Conservation (phyloP, 2,113 vertebrate genomes). For the Entomyzon cyanotis region DNA sequence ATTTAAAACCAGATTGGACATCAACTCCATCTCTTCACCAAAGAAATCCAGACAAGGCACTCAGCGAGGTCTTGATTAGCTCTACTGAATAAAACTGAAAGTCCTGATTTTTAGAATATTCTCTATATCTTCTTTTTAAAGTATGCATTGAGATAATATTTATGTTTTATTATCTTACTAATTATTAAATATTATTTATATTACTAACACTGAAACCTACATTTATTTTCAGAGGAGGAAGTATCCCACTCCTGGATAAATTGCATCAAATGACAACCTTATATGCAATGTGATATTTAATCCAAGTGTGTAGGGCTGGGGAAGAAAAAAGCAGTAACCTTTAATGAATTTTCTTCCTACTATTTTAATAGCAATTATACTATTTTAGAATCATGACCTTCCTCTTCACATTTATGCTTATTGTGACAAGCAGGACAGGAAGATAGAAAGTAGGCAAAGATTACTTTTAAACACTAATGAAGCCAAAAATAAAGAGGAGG, state of each 20-base stretch:
- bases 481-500: background rate
- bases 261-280: background rate
- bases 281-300: constrained; percentile 15
- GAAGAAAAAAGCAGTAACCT: constrained; percentile 26
- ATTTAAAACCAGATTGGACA: background rate
- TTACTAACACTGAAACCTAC: background rate
- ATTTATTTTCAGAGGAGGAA: background rate
- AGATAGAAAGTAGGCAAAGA: background rate
- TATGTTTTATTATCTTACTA: background rate
- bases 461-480: constrained; percentile 6
- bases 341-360: constrained; percentile 4
- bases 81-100: background rate
- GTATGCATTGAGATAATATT: background rate
- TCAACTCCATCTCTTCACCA: background rate
- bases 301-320: background rate
- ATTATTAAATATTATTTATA: background rate
- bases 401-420: background rate
- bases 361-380: constrained; percentile 36
- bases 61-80: background rate
- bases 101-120: background rate
- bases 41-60: background rate
- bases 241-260: background rate
- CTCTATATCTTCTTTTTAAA: background rate
- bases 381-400: constrained; percentile 26
- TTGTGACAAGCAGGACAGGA: constrained; percentile 2